Base-by-base conservation (phyloP, 2,797 vertebrate species). In the Ctenochaetus hawaiiensis region DNA sequence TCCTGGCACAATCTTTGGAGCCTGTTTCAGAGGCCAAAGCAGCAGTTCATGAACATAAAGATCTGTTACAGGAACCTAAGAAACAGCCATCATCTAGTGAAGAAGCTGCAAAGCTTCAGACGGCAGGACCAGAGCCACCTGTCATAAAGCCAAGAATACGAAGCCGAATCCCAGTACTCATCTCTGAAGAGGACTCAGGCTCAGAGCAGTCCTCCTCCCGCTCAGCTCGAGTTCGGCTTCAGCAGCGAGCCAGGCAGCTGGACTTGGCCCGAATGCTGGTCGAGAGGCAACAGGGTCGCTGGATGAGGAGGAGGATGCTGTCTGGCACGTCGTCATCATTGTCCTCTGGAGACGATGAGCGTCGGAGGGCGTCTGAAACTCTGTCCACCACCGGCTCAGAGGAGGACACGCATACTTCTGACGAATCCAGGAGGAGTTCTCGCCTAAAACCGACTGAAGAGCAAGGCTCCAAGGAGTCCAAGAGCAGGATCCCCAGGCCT, bases 141-240 rank as follows among this genome's bases (percentile, higher is more conserved):
- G 4, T 63, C 20, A 16, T 78, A 4, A 87, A 82, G 62, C 82
- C 92, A 70, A 94, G 89, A 47, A 93, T 95, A 17, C 94, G 94
- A 60, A 99, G 98, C 83, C 95, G 97, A 12, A 99, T 99, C 74
- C 98, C 98, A 1, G 79, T 99, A 14, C 92, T 98, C 66, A 87
- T 97, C 62, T 97, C 96, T 0, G 98, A 98, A 82, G 97, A 98
- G 75, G 96, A 97, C 75, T 96, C 96, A 0, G 96, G 96, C 37
- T 96, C 96, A 0, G 97, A 99, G 44, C 94, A 93, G 72, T 97
- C 97, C 0, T 95, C 94, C 37, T 96, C 96, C 0, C 82, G 95
- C 72, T 97, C 96, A 0, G 95, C 95, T 81, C 95, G 95, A 74
- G 96, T 96, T 68, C 94, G 94, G 72, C 94, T 96, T 70, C 92